Conservation (phyloP, 37 sponge, comb jelly and placozoan genomes). For the Agelas oroides region DNA sequence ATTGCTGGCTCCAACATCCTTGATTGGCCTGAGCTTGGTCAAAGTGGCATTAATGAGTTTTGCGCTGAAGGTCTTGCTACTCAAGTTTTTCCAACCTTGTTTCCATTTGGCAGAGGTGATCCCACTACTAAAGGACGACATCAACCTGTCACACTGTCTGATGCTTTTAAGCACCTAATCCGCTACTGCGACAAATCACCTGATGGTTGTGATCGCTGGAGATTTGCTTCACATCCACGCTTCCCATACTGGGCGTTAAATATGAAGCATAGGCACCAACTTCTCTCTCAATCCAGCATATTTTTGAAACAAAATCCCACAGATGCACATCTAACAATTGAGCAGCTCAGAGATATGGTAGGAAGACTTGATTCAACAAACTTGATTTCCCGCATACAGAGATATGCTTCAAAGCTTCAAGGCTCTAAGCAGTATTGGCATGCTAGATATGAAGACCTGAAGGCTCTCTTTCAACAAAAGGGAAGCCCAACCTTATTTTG, state of each 20-base stretch:
- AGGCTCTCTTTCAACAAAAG: constrained; percentile 28
- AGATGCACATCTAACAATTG: constrained; percentile 38
- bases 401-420: constrained; percentile 30
- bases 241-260: constrained; percentile 33
- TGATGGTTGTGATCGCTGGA: not conserved
- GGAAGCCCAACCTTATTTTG: constrained; percentile 41
- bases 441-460: constrained; percentile 6
- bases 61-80: too few species aligned
- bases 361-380: not conserved
- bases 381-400: constrained; percentile 20
- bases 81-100: too few species aligned
- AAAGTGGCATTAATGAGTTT: too few species aligned
- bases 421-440: constrained; percentile 55
- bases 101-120: constrained; percentile 59
- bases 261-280: constrained; percentile 18
- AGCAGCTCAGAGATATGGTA: constrained; percentile 41
- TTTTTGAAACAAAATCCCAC: constrained; percentile 20
- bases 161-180: constrained; percentile 50
- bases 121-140: constrained; percentile 1
- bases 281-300: constrained; percentile 1
- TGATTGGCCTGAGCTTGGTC: too few species aligned
- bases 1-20: too few species aligned
- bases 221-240: constrained; percentile 41
- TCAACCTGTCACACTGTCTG: constrained; percentile 1
- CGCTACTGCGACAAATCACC: constrained; percentile 6